A percentile compares a stretch with the other conserved stretches of the same genome.
Conservation (phyloP, 2,113 vertebrate species). For the Theropithecus gelada region DNA sequence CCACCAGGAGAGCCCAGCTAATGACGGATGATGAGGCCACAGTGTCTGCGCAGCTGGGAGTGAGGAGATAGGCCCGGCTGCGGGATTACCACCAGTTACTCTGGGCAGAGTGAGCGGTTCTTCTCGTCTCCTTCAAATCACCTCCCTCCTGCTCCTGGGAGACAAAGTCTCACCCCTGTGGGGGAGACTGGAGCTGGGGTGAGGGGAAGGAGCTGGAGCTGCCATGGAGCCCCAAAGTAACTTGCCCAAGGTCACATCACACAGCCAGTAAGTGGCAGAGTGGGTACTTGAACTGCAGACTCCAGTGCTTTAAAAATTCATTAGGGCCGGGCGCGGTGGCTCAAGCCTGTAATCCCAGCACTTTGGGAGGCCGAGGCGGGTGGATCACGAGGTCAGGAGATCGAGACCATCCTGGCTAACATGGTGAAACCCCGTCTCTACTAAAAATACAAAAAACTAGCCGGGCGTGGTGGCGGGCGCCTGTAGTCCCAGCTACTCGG, state of each 20-base stretch:
- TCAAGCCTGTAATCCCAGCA: too few relatives aligned
- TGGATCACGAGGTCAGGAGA: too few relatives aligned
- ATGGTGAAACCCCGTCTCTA: too few relatives aligned
- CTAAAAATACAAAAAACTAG: too few relatives aligned
- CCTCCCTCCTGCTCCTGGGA: slow-evolving; percentile 1
- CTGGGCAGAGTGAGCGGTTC: slow-evolving; percentile 68
- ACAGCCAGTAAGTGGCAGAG: not conserved
- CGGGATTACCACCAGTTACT: slow-evolving; percentile 84
- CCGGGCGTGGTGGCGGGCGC: too few relatives aligned
- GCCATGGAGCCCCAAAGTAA: not conserved
- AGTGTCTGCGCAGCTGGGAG: slow-evolving; percentile 81
- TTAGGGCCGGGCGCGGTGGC: too few relatives aligned
- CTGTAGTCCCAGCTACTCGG: too few relatives aligned
- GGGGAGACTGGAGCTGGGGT: not conserved
- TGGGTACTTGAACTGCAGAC: not conserved
- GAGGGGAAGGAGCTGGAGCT: not conserved
- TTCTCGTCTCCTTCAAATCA: slow-evolving; percentile 54
- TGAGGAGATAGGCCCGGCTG: slow-evolving; percentile 78
- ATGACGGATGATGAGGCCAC: slow-evolving; percentile 86
- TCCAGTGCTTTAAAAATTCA: not conserved
- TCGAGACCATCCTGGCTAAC: too few relatives aligned
- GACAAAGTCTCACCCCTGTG: not conserved
- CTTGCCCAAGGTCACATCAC: not conserved
- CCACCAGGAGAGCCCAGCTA: slow-evolving; percentile 83
- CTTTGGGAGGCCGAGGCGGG: too few relatives aligned